Conservation (phyloP, 92 coral and sea anemone genomes). For the Parazoanthus darwini region DNA sequence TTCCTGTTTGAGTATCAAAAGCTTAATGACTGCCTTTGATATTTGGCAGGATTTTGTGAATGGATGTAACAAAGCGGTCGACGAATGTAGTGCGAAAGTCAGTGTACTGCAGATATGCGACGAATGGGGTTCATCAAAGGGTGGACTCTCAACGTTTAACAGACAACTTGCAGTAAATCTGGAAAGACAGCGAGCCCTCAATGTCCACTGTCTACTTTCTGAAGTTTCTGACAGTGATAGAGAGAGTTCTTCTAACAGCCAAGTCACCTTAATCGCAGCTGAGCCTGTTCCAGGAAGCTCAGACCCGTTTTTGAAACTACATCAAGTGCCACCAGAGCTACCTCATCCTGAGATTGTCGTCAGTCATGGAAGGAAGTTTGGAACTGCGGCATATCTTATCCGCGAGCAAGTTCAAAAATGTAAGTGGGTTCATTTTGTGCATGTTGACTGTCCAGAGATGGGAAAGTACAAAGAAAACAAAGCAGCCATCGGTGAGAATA, state of each 20-base stretch:
- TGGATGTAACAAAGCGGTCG: no score
- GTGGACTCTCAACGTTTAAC: slow-evolving; percentile 14
- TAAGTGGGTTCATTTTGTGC: slow-evolving; percentile 15
- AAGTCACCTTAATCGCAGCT: neutral
- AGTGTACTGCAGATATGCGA: neutral
- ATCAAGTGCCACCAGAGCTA: neutral
- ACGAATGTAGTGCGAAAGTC: no score
- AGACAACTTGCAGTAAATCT: slow-evolving; percentile 10
- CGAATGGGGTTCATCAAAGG: slow-evolving; percentile 10
- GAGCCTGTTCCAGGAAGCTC: neutral
- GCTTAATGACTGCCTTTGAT: no score
- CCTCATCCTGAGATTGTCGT: neutral
- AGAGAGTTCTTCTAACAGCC: no score
- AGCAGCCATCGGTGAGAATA: neutral
- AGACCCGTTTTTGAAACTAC: neutral
- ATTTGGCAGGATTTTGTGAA: no score
- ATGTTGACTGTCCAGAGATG: slow-evolving; percentile 3
- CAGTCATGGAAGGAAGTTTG: slow-evolving; percentile 14
- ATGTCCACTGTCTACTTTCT: neutral
- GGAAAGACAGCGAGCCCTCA: neutral
- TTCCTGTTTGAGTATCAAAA: no score
- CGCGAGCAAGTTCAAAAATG: neutral
- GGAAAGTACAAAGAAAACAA: neutral
- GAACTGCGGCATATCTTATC: neutral
- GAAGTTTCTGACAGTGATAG: neutral